These are phyloP conservation scores for Yponomeuta plumbellus DNA, from an alignment of 2,888 invertebrate genomes.

Conservation along the genomic window DNA sequence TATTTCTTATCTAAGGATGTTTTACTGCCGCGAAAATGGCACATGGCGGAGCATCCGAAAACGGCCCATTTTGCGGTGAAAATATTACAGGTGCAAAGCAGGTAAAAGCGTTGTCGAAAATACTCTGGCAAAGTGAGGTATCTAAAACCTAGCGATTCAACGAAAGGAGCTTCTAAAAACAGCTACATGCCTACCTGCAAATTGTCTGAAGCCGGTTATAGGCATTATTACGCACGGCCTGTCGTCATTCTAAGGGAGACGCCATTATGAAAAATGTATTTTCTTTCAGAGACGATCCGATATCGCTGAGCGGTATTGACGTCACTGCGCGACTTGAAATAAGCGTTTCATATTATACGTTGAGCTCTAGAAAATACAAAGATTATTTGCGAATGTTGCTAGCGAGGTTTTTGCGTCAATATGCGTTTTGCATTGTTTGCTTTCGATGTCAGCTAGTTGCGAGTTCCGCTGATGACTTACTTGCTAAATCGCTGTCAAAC, in stretches of 20 bases:
- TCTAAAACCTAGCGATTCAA: background rate
- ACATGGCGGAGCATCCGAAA: background rate
- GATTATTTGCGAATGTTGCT: constrained; percentile 18
- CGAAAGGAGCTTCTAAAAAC: background rate
- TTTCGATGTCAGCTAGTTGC: background rate
- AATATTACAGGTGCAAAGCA: background rate
- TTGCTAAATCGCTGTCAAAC: background rate
- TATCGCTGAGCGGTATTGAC: constrained; percentile 38
- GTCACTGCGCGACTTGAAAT: constrained; percentile 38
- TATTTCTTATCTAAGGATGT: background rate
- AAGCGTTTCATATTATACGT: constrained; percentile 19
- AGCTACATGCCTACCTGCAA: background rate
- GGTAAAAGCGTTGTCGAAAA: background rate
- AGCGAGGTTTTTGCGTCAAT: background rate
- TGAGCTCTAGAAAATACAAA: constrained; percentile 16
- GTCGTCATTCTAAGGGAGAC: background rate
- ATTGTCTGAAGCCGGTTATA: constrained; percentile 3
- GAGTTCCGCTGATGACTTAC: background rate
- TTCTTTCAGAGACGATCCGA: constrained; percentile 40
- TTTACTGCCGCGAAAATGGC: background rate
- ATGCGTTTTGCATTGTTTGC: background rate
- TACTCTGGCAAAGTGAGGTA: background rate
- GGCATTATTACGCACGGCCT: constrained; percentile 32
- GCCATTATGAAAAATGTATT: constrained; percentile 47
- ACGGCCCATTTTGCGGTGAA: background rate